Evolutionary conservation across 2,113 vertebrate genomes (phyloP).

Genomic region (Balaenoptera acutorostrata): DNA sequence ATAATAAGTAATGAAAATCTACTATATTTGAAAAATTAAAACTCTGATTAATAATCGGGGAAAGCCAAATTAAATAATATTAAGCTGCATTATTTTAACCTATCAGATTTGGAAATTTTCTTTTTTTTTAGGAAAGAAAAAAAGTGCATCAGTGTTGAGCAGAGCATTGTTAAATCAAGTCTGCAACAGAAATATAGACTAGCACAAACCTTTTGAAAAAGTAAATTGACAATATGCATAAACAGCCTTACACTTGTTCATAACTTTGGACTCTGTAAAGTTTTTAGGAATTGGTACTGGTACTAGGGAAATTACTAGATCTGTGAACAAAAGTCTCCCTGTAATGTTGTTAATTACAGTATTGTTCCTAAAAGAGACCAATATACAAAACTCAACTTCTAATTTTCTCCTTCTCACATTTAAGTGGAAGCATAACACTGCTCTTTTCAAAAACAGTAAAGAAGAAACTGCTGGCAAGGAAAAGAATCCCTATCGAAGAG

Average conservation of each 20-base stretch:
- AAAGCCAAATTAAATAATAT: background rate
- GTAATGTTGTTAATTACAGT: background rate
- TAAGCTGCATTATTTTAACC: background rate
- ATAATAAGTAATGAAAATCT: background rate
- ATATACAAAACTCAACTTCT: background rate
- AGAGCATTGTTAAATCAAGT: background rate
- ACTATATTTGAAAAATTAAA: background rate
- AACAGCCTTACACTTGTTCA: background rate
- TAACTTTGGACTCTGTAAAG: background rate
- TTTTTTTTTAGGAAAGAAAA: background rate
- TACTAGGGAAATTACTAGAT: background rate
- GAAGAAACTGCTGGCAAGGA: background rate
- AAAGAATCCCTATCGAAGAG: background rate
- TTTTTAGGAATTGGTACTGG: background rate
- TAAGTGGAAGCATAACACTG: background rate
- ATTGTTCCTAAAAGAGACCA: background rate
- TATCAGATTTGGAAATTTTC: background rate
- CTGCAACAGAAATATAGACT: background rate
- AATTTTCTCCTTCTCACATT: background rate
- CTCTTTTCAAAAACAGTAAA: conserved; percentile 8
- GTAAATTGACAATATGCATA: background rate
- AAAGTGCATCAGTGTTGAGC: background rate
- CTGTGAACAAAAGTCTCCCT: background rate
- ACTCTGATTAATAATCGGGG: background rate
- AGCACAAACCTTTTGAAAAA: background rate